Evolutionary conservation across 2,113 vertebrate genomes (phyloP).

Genomic region (cattle (Bos taurus)): DNA sequence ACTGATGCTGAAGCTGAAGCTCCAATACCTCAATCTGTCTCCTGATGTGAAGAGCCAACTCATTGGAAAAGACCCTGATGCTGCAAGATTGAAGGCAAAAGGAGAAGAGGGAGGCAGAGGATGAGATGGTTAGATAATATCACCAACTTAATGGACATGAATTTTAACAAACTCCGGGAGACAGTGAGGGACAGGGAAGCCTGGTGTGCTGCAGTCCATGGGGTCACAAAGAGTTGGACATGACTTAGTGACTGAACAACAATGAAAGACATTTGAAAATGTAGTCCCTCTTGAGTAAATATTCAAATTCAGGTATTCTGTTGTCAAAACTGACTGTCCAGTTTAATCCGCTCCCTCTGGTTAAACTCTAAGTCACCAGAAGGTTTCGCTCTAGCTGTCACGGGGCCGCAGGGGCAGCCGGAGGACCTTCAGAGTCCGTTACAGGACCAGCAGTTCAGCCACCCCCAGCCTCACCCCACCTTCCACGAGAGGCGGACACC

Average conservation of each 20-base stretch:
- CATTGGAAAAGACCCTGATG: not conserved
- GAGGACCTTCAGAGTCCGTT: too few species aligned
- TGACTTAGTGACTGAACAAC: not conserved
- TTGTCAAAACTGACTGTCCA: not conserved
- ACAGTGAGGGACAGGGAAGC: not conserved
- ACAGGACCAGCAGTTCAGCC: fast-evolving
- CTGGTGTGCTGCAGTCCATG: not conserved
- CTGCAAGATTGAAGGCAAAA: not conserved
- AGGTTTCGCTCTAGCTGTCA: not conserved
- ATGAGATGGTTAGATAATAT: not conserved
- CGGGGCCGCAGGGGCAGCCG: not conserved
- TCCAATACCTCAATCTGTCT: not conserved
- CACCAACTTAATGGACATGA: not conserved
- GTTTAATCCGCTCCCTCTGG: not conserved
- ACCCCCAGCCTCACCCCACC: not conserved
- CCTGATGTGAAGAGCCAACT: not conserved
- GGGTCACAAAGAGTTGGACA: not conserved
- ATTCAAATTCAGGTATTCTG: not conserved
- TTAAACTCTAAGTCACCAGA: not conserved
- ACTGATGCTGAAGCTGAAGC: not conserved
- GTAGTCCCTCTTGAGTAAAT: not conserved
- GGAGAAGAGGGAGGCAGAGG: not conserved
- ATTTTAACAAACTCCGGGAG: not conserved
- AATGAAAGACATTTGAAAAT: not conserved
- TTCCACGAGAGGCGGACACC: not conserved